These are phyloP conservation scores for Cardiocondyla obscurior DNA, from an alignment of 1,140 invertebrate genomes.

Conservation along the genomic window DNA sequence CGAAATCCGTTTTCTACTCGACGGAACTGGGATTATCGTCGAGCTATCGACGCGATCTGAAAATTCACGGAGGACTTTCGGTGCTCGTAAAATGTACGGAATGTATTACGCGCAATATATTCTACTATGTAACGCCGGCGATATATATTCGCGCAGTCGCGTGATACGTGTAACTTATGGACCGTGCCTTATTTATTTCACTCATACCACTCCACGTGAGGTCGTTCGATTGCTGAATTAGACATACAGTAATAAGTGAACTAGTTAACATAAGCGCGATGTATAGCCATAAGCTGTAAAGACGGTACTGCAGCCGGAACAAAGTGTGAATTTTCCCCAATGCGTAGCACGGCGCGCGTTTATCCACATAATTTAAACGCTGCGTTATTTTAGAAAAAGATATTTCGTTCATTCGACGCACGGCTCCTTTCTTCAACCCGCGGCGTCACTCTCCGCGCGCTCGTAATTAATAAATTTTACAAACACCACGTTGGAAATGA, in stretches of 20 bases:
- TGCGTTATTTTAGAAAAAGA: neutral
- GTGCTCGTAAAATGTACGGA: neutral
- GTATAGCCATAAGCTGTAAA: neutral
- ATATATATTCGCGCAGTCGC: neutral
- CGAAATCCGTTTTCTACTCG: too few species aligned
- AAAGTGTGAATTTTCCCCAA: constrained; percentile 36
- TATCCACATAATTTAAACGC: neutral
- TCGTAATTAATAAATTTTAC: neutral
- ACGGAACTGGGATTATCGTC: too few species aligned
- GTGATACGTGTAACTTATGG: constrained; percentile 11
- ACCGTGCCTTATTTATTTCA: constrained; percentile 58
- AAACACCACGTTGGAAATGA: too few species aligned
- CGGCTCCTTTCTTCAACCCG: neutral
- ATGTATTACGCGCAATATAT: neutral
- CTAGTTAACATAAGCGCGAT: constrained; percentile 52
- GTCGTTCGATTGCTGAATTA: constrained; percentile 57
- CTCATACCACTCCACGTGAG: neutral
- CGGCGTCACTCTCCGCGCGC: neutral
- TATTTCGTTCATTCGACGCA: neutral
- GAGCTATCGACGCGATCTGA: too few species aligned
- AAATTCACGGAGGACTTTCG: neutral
- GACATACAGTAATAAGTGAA: constrained; percentile 43
- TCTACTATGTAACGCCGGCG: neutral
- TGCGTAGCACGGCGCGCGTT: neutral
- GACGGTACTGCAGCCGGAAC: neutral